Evolutionary conservation across 2,888 invertebrate genomes (phyloP), one percentile per base, ranked within the genome.

Genomic region (Amiota minor): DNA sequence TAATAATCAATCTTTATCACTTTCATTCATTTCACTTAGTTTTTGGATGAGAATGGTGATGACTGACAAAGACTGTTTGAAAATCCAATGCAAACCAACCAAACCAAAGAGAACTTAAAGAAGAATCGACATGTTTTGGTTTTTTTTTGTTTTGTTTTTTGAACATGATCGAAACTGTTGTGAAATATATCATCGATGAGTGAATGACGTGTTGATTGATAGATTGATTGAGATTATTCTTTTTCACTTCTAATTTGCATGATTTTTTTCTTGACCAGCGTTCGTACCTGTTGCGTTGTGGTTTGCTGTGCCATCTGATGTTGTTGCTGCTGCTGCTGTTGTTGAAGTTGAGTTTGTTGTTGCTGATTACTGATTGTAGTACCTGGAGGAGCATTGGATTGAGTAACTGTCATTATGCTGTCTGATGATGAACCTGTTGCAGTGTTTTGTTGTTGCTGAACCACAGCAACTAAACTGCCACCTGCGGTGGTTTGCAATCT

Each of bases 401-500:
- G 87, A 2, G 89, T 88, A 70, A 89, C 89, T 45, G 89, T 87
- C 83, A 89, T 85, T 55, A 89, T 89, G 6, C 35, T 35, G 76
- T 89, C 89, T 12, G 87, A 81, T 2, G 86, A 82, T 10, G 84
- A 81, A 0, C 85, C 78, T 12, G 84, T 83, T 11, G 80, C 72
- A 12, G 81, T 76, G 49, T 59, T 81, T 11, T 79, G 74, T 50
- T 90, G 83, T 2, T 86, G 92, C 10, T 92, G 91, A 14, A 91
- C 90, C 18, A 93, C 93, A 6, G 92, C 91, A 10, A 93, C 90
- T 45, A 92, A 87, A 49, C 92, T 92, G 9, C 91, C 90, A 53
- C 91, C 87, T 72, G 88, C 89, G 70, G 87, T 90, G 23, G 92
- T 91, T 86, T 93, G 92, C 76, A 93, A 90, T 70, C 92, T 91